Percentiles rank a stretch among this genome's conserved stretches.
phyloP scores from a whole-genome alignment of 2,113 vertebrate genomes.

The Dolichallabes microphthalmus region DNA sequence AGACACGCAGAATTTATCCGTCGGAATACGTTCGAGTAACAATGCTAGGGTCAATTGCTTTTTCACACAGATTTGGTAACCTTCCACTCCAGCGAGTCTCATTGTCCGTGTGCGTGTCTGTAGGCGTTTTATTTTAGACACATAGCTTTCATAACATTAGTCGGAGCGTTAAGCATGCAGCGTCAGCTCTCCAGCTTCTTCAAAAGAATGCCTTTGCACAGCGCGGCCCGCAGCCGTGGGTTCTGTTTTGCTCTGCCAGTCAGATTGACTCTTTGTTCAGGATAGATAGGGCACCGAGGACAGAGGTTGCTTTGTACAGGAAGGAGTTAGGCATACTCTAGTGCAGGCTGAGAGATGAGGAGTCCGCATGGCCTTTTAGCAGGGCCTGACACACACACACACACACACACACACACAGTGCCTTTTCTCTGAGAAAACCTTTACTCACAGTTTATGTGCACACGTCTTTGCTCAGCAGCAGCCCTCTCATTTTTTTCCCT shows the following conservation, averaged over 20 bases:
- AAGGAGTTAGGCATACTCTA: background rate
- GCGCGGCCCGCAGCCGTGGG: background rate
- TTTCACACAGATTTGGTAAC: background rate
- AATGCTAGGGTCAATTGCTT: background rate
- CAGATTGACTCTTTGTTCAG: conserved; percentile 35
- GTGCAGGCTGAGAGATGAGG: conserved; percentile 10
- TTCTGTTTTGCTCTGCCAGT: conserved; percentile 29
- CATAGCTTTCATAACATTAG: background rate
- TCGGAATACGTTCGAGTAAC: background rate
- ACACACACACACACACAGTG: background rate
- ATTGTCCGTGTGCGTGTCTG: background rate
- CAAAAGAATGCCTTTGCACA: background rate
- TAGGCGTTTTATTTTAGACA: background rate
- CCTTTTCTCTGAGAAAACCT: conserved; percentile 1
- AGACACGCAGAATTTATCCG: background rate
- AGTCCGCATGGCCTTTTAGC: conserved; percentile 1
- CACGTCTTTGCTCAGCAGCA: conserved; percentile 12
- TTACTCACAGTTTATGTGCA: background rate
- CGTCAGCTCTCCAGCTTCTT: background rate
- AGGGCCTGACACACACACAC: background rate
- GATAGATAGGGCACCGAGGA: conserved; percentile 2
- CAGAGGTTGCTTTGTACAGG: conserved; percentile 44
- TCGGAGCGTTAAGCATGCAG: background rate
- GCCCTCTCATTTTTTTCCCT: conserved; percentile 6
- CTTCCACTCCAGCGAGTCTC: background rate